Evolutionary conservation across 2,113 vertebrate species (phyloP).

Genomic region (Myrmecobius fasciatus): DNA sequence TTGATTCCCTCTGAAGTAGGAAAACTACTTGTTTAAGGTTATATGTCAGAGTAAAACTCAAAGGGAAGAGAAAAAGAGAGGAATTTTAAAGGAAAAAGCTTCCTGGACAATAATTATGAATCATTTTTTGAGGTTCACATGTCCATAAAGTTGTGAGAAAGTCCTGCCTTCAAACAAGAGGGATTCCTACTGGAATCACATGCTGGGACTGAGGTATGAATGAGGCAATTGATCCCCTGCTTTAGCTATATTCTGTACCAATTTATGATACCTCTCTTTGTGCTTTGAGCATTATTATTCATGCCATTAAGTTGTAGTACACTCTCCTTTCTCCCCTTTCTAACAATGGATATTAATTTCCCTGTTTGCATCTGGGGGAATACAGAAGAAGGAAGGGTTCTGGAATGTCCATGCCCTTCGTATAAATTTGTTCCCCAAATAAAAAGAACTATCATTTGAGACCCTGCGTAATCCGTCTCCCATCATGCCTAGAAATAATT

Average conservation of each 20-base stretch:
- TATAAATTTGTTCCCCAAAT: not conserved
- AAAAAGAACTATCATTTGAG: not conserved
- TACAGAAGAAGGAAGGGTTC: not conserved
- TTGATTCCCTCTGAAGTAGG: constrained; percentile 50
- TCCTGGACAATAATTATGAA: constrained; percentile 31
- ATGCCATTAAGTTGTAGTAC: not conserved
- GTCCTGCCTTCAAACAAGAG: not conserved
- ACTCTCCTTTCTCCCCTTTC: not conserved
- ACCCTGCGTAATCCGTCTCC: not conserved
- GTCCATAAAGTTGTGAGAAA: constrained; percentile 45
- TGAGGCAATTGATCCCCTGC: not conserved
- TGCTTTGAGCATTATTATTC: not conserved
- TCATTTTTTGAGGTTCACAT: constrained; percentile 45
- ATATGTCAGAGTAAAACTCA: constrained; percentile 55
- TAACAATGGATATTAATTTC: not conserved
- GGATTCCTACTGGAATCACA: not conserved
- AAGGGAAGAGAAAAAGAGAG: constrained; percentile 12
- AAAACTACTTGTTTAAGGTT: constrained; percentile 29
- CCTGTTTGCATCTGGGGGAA: not conserved
- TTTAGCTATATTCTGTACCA: not conserved
- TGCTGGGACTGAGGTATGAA: not conserved
- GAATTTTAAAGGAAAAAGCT: constrained; percentile 44
- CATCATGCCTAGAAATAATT: not conserved
- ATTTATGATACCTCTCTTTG: not conserved
- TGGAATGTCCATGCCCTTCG: not conserved